Conservation (phyloP, 2,113 vertebrate genomes). For the Pluvialis apricaria region DNA sequence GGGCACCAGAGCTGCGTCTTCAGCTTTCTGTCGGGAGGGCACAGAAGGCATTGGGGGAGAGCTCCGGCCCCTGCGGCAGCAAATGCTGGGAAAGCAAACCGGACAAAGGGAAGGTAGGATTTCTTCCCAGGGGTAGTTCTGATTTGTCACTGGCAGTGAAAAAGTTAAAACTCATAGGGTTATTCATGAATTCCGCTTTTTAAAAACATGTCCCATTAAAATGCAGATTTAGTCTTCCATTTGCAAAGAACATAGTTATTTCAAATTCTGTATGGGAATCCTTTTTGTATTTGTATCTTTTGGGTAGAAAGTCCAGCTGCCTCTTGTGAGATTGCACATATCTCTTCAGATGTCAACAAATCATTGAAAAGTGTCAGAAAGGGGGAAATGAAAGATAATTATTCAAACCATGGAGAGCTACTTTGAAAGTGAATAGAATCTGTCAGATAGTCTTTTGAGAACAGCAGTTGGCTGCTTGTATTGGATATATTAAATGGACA, state of each 20-base stretch:
- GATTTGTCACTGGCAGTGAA: constrained; percentile 46
- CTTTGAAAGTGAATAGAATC: constrained; percentile 82
- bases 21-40: background rate
- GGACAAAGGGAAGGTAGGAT: constrained; percentile 36
- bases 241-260: constrained; percentile 77
- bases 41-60: background rate
- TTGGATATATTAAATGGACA: constrained; percentile 75
- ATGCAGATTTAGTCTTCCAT: constrained; percentile 73
- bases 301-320: constrained; percentile 75
- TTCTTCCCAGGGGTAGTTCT: background rate
- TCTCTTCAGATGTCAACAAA: constrained; percentile 80
- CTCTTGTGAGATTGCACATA: constrained; percentile 72
- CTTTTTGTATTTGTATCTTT: constrained; percentile 75
- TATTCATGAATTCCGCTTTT: constrained; percentile 58
- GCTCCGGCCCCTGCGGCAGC: background rate
- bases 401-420: constrained; percentile 74
- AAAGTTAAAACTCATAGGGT: constrained; percentile 65
- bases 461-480: constrained; percentile 74
- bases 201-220: constrained; percentile 70
- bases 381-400: constrained; percentile 78
- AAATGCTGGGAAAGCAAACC: background rate
- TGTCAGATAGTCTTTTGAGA: constrained; percentile 79
- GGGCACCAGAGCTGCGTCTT: background rate
- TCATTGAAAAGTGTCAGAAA: constrained; percentile 78
- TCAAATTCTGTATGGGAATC: constrained; percentile 79